These are phyloP conservation scores for Channa argus DNA, from an alignment of 2,113 vertebrate species.

Conservation along the genomic window DNA sequence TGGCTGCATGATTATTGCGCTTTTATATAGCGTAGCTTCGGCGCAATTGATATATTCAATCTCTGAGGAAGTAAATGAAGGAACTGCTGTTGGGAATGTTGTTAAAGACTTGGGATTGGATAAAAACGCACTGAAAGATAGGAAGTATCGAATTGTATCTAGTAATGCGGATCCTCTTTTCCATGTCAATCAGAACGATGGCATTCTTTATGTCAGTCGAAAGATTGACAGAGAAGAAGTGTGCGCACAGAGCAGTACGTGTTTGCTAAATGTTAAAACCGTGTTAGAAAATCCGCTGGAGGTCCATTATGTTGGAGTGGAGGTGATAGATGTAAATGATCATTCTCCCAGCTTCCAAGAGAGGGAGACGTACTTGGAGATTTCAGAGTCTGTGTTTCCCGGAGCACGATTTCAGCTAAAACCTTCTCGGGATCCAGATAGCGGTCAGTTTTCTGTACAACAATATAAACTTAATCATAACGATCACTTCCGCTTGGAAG, in stretches of 20 bases:
- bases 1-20: conserved; percentile 11
- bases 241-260: conserved; percentile 58
- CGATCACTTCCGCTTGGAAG: conserved; percentile 71
- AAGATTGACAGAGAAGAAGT: conserved; percentile 73
- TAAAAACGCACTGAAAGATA: conserved; percentile 37
- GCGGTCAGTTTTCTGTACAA: conserved; percentile 76
- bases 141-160: conserved; percentile 72
- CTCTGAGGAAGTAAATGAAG: conserved; percentile 70
- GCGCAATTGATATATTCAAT: conserved; percentile 78
- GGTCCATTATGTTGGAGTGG: conserved; percentile 82
- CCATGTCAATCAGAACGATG: conserved; percentile 63
- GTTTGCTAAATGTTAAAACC: conserved; percentile 71
- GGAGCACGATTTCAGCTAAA: conserved; percentile 79
- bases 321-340: conserved; percentile 86
- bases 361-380: conserved; percentile 58
- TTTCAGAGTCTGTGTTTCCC: conserved; percentile 67
- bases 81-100: conserved; percentile 68
- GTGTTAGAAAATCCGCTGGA: conserved; percentile 81
- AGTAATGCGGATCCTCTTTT: conserved; percentile 61
- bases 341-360: conserved; percentile 76
- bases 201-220: conserved; percentile 67
- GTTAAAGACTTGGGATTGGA: conserved; percentile 78
- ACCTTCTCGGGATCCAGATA: conserved; percentile 78
- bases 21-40: conserved; percentile 42
- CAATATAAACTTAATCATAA: conserved; percentile 78